A percentile compares a stretch with the other conserved stretches of the same genome.
These are phyloP conservation scores for Bedellia somnulentella DNA, from an alignment of 2,888 invertebrate genomes.

Conservation along the genomic window DNA sequence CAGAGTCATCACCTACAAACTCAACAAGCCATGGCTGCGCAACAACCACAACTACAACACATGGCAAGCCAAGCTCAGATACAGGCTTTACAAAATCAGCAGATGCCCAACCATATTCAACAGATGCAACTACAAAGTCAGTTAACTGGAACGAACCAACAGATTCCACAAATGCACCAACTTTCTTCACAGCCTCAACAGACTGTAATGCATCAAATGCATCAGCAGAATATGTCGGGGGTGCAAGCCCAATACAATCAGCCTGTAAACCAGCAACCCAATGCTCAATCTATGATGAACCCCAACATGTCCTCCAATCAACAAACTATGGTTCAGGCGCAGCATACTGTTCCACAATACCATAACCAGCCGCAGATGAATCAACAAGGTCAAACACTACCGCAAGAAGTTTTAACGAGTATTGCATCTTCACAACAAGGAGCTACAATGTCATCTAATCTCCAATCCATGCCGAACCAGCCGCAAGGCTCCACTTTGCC, in stretches of 20 bases:
- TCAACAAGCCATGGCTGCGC: constrained; percentile 43
- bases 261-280: constrained; percentile 48
- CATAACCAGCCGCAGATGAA: constrained; percentile 52
- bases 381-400: constrained; percentile 50
- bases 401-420: constrained; percentile 51
- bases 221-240: constrained; percentile 45
- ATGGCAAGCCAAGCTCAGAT: constrained; percentile 53
- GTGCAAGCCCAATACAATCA: constrained; percentile 58
- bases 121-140: constrained; percentile 54
- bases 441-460: constrained; percentile 43
- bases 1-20: constrained; percentile 47
- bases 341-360: constrained; percentile 52
- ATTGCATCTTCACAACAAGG: constrained; percentile 54
- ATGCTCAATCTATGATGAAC: constrained; percentile 46
- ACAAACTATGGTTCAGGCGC: constrained; percentile 50
- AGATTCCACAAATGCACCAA: constrained; percentile 57
- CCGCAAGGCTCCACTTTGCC: constrained; percentile 65
- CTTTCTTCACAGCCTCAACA: constrained; percentile 52
- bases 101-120: constrained; percentile 58
- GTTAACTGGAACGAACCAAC: constrained; percentile 40
- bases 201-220: constrained; percentile 56
- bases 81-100: constrained; percentile 55
- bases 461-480: constrained; percentile 46
- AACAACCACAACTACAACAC: constrained; percentile 53
- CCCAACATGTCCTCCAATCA: constrained; percentile 46